Evolutionary conservation across 2,797 vertebrate genomes (phyloP).

Genomic region (Zenarchopterus dispar): DNA sequence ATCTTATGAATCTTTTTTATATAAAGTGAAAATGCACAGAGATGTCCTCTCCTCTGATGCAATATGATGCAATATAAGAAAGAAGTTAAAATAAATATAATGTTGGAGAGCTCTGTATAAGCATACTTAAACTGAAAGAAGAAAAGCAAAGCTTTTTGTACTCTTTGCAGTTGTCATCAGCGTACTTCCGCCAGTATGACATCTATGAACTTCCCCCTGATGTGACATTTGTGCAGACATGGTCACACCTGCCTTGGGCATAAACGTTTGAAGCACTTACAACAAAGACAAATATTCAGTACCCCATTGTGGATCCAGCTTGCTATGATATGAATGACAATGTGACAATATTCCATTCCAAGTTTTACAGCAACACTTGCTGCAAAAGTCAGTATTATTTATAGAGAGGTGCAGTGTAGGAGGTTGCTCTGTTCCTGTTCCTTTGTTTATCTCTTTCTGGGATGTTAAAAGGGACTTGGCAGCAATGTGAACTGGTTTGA

Average conservation of each 20-base stretch:
- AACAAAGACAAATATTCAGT: constrained; percentile 22
- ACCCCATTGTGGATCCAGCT: background rate
- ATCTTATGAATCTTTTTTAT: too few species aligned
- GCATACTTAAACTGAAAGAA: background rate
- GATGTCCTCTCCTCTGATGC: too few species aligned
- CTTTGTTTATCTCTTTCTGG: background rate
- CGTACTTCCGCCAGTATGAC: too few species aligned
- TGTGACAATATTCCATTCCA: background rate
- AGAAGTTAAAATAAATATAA: background rate
- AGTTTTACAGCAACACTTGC: constrained; percentile 7
- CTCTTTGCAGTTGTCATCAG: too few species aligned
- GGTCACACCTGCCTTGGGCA: constrained; percentile 21
- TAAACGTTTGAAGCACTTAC: constrained; percentile 14
- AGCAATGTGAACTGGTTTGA: background rate
- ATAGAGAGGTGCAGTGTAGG: background rate
- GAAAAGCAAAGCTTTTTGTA: background rate
- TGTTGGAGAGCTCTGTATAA: background rate
- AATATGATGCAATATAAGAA: too few species aligned
- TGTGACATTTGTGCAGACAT: constrained; percentile 5
- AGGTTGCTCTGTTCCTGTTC: background rate
- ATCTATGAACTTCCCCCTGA: background rate
- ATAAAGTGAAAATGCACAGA: too few species aligned
- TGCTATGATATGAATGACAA: constrained; percentile 7
- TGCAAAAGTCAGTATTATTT: constrained; percentile 12
- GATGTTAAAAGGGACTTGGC: constrained; percentile 5